A percentile compares a stretch with the other conserved stretches of the same genome.
phyloP scores from a whole-genome alignment of 1,140 invertebrate genomes.

The Drosophila arizonae region DNA sequence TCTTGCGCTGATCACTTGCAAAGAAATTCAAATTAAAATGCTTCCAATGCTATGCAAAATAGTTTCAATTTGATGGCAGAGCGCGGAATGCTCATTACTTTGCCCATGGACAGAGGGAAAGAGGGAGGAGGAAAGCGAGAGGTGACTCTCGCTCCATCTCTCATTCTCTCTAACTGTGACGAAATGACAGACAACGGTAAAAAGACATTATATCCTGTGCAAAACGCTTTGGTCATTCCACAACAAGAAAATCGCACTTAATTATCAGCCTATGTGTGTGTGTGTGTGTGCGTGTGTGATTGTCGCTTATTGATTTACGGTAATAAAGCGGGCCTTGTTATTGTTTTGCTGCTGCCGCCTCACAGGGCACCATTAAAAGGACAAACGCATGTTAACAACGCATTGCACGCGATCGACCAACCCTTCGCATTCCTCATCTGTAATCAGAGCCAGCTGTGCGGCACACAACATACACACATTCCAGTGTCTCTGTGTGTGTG shows the following conservation, averaged over 20 bases:
- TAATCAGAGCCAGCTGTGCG: slow-evolving; percentile 66
- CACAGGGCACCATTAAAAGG: slow-evolving; percentile 44
- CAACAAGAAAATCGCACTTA: slow-evolving; percentile 66
- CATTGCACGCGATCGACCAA: slow-evolving; percentile 63
- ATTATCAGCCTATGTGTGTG: slow-evolving; percentile 41
- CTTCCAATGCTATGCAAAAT: slow-evolving; percentile 77
- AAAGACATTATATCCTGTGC: slow-evolving; percentile 55
- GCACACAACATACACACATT: slow-evolving; percentile 36
- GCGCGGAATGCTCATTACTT: slow-evolving; percentile 73
- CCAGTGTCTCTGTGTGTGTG: slow-evolving; percentile 31
- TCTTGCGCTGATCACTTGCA: slow-evolving; percentile 69
- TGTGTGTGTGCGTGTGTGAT: slow-evolving; percentile 7
- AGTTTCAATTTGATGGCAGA: slow-evolving; percentile 74
- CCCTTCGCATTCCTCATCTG: slow-evolving; percentile 38
- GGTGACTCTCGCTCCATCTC: background rate
- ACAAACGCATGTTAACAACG: slow-evolving; percentile 73
- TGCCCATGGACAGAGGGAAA: background rate
- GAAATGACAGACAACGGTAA: slow-evolving; percentile 40
- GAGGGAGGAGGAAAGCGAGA: background rate
- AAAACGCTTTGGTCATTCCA: slow-evolving; percentile 18
- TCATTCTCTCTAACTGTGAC: background rate
- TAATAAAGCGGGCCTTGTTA: slow-evolving; percentile 55
- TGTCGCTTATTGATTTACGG: slow-evolving; percentile 70
- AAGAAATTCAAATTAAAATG: slow-evolving; percentile 81
- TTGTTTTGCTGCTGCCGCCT: slow-evolving; percentile 31